Evolutionary conservation across 2,888 invertebrate species (phyloP).

Genomic region (Dicyrtomina minuta): DNA sequence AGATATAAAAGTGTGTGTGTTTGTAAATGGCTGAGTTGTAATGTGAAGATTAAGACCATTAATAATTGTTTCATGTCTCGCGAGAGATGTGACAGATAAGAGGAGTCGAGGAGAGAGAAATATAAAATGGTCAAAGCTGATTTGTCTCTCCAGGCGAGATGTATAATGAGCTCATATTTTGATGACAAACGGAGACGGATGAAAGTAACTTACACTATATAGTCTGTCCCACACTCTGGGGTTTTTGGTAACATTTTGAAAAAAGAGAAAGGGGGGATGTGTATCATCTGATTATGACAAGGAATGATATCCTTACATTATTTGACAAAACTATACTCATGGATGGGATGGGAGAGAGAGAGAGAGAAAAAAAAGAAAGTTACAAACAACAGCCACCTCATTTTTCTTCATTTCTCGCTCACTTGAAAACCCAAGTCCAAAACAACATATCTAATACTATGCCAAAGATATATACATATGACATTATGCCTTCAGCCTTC

Average conservation of each 20-base stretch:
- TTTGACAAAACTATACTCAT: slow-evolving; percentile 22
- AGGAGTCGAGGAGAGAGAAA: too few relatives aligned
- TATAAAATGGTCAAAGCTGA: too few relatives aligned
- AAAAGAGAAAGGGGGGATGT: background rate
- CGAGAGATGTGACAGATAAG: too few relatives aligned
- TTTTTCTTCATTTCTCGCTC: slow-evolving; percentile 21
- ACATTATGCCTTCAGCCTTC: too few relatives aligned
- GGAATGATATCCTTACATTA: slow-evolving; percentile 24
- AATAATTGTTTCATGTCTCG: too few relatives aligned
- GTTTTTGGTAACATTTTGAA: background rate
- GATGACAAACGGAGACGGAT: background rate
- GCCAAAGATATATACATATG: too few relatives aligned
- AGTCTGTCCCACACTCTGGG: too few relatives aligned
- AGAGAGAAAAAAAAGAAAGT: slow-evolving; percentile 3
- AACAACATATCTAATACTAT: background rate
- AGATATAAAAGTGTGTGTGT: too few relatives aligned
- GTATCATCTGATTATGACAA: slow-evolving; percentile 26
- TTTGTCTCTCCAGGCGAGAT: background rate
- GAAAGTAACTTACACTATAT: background rate
- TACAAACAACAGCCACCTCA: slow-evolving; percentile 19
- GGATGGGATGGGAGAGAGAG: background rate
- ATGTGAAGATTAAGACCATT: too few relatives aligned
- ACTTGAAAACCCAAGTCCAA: too few relatives aligned
- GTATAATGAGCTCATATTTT: background rate
- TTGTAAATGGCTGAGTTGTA: too few relatives aligned